phyloP scores from a whole-genome alignment of 53 echinoderm and acorn worm genomes.

The Actinopyga echinites region DNA sequence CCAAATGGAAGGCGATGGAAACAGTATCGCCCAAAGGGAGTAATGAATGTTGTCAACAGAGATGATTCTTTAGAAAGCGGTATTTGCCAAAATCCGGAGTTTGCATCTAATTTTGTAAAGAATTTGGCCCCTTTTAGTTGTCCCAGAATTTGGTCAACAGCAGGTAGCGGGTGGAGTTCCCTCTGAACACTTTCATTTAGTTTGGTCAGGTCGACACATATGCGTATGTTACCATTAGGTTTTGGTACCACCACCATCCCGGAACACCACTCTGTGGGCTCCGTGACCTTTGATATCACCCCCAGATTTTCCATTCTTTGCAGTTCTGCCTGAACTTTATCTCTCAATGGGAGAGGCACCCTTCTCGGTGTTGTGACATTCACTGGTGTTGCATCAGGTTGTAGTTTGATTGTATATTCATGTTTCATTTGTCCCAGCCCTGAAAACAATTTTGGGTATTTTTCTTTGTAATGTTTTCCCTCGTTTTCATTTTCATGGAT shows the following conservation, averaged over 20 bases:
- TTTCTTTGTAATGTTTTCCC: not conserved
- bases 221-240: constrained; percentile 44
- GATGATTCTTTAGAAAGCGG: constrained; percentile 40
- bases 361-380: constrained; percentile 42
- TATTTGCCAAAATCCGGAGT: constrained; percentile 61
- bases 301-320: constrained; percentile 54
- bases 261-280: constrained; percentile 68
- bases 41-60: constrained; percentile 57
- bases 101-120: constrained; percentile 65
- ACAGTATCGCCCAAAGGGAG: constrained; percentile 50
- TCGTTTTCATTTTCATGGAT: not conserved
- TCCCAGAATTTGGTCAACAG: constrained; percentile 58
- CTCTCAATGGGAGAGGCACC: constrained; percentile 54
- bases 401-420: constrained; percentile 46
- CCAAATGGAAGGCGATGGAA: constrained; percentile 68
- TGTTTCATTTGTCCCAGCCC: constrained; percentile 53
- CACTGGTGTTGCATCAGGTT: constrained; percentile 29
- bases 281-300: constrained; percentile 50
- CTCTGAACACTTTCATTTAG: constrained; percentile 56
- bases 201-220: constrained; percentile 67
- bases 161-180: constrained; percentile 54
- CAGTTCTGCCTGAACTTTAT: constrained; percentile 53
- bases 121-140: constrained; percentile 36
- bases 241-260: constrained; percentile 64
- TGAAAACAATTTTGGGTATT: constrained; percentile 54